Base-by-base conservation (phyloP, 2,113 vertebrate genomes). In the Callionymus lyra region DNA sequence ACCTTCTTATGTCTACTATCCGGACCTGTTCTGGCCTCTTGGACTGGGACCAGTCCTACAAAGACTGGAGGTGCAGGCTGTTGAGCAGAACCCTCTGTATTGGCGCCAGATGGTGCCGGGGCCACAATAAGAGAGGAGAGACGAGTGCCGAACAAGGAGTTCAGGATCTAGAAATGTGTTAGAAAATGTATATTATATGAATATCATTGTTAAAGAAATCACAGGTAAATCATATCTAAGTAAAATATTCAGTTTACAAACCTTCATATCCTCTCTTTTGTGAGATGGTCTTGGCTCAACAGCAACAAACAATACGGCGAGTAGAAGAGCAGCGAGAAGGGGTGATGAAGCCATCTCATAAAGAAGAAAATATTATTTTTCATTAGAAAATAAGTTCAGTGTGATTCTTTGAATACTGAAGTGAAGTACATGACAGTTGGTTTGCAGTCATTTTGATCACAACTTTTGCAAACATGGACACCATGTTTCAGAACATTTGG, bases 51-150 rank as follows among this genome's bases (percentile, higher is more conserved):
- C 21, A 27, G 21, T 27, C 4, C 21, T 27, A 5, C 21, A 27
- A 27, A 27, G 21, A 27, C 21, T 9, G 14, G 17, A 31, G 18
- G 33, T 34, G 35, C 3, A n/a, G 59, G 53, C 12, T 2, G 17
- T 9, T 37, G 6, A 0, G 55, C 59, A 0, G 75, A 77, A 16
- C 70, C 80, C 54, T 84, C 84, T 1, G 49, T 59, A 53, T 78
- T 43, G 54, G 80, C 82, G 60, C 47, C 33, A 4, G 50, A 0
- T 1, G 42, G 15, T 16, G 72, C 60, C 0, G 65, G 51, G 2
- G 53, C 69, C 63, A 74, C 18, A 11, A 86, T 50, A 36, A 84
- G 69, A 2, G 79, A 57, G 1, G 65, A 42, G 45, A 87, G 69
- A 16, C 13, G 64, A 10, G 65, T 47, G 31, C 84, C 82, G 1